Percentiles rank a stretch among this genome's conserved stretches.
These are phyloP conservation scores for Papilio dardanus DNA, from an alignment of 1,140 invertebrate species.

Conservation along the genomic window DNA sequence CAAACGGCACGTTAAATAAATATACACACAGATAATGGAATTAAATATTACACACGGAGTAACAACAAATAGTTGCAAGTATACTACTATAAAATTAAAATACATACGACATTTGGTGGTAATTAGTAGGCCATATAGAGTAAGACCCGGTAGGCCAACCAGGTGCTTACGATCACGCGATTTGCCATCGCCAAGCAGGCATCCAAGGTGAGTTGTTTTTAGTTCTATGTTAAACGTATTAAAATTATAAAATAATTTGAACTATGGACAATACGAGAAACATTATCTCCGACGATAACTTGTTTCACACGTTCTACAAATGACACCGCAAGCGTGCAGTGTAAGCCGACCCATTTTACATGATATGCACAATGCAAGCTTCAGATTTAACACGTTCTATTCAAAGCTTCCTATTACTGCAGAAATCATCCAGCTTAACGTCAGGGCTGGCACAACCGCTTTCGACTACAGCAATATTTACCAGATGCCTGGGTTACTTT, in stretches of 20 bases:
- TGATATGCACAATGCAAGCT: not conserved
- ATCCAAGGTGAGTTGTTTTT: no score
- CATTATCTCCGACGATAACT: not conserved
- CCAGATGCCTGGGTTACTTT: not conserved
- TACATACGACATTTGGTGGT: not conserved
- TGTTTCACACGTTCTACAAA: slow-evolving; percentile 2
- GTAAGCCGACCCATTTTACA: not conserved
- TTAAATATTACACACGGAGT: slow-evolving; percentile 16
- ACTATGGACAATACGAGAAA: not conserved
- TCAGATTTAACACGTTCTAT: not conserved
- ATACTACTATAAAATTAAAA: not conserved
- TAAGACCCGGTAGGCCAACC: no score
- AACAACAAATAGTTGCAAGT: not conserved
- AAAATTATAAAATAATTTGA: not conserved
- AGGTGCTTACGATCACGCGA: no score
- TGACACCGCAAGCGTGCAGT: not conserved
- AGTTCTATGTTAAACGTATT: no score
- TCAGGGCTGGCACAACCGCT: not conserved
- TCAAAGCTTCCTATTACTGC: not conserved
- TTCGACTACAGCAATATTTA: no score
- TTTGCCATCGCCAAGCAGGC: no score
- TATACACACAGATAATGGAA: slow-evolving; percentile 1
- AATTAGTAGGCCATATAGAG: not conserved
- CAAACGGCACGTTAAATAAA: slow-evolving; percentile 22
- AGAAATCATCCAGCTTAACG: not conserved